Percentiles rank a stretch among this genome's conserved stretches.
These are phyloP conservation scores for Helicolenus hilgendorfi DNA, from an alignment of 2,797 vertebrate species.

Conservation along the genomic window DNA sequence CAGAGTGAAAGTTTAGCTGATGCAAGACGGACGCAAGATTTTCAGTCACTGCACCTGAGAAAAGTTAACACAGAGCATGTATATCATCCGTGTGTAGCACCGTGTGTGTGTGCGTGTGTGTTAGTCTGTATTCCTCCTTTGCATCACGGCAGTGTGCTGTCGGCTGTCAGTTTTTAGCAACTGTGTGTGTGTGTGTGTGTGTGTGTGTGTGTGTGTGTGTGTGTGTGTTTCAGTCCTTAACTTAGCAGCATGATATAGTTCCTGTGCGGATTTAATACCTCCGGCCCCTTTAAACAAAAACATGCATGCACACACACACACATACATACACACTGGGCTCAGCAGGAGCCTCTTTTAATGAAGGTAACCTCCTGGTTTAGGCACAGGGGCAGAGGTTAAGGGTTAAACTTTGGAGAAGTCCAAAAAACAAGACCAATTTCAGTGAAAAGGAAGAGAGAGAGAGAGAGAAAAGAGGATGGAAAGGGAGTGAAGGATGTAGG, in stretches of 20 bases:
- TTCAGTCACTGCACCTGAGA: slow-evolving; percentile 10
- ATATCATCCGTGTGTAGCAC: background rate
- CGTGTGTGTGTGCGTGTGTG: slow-evolving; percentile 1
- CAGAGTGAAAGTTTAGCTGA: background rate
- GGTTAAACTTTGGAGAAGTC: slow-evolving; percentile 85
- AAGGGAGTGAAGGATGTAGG: slow-evolving; percentile 26
- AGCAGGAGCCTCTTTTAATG: slow-evolving; percentile 85
- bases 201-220: slow-evolving; percentile 5
- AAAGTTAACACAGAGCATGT: background rate
- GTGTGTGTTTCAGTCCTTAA: slow-evolving; percentile 50
- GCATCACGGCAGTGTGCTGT: slow-evolving; percentile 11
- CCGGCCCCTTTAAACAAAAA: slow-evolving; percentile 66
- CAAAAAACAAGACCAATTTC: slow-evolving; percentile 74
- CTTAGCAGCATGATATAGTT: slow-evolving; percentile 75
- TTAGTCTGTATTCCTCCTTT: slow-evolving; percentile 35
- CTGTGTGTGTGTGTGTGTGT: slow-evolving; percentile 9
- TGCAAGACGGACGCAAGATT: background rate
- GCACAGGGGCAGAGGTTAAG: slow-evolving; percentile 75
- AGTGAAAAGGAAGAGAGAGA: slow-evolving; percentile 25
- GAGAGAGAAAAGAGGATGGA: slow-evolving; percentile 38
- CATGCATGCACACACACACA: background rate
- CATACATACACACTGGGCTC: slow-evolving; percentile 53
- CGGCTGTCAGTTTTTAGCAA: slow-evolving; percentile 51
- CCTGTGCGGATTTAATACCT: slow-evolving; percentile 78
- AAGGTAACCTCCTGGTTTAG: slow-evolving; percentile 76